Evolutionary conservation across 1,140 invertebrate genomes (phyloP), one percentile per base, ranked within the genome.

Genomic region (Acyrthosiphon pisum): DNA sequence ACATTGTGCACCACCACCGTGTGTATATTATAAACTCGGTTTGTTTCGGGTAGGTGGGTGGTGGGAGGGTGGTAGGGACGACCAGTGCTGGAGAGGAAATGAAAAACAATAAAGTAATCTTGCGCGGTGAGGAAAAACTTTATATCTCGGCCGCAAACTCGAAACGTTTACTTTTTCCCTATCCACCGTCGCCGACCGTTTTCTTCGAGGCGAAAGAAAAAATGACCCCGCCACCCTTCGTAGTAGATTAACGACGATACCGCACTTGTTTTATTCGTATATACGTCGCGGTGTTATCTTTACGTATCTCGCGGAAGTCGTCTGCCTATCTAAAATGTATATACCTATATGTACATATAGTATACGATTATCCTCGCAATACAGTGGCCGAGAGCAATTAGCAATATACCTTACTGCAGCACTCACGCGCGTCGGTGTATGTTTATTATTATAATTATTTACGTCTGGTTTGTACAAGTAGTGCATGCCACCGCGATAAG

Each of bases 41-140:
- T 41, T 30, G 22, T 26, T 20, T 7, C 2, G 9, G 22, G 8
- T 8, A 37, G n/a, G 26, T 53, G 93, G 37, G 23, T 37, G 83
- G 26, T 4, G 35, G 23, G 8, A 30, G 30, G 8, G 30, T 30
- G 60, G 30, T n/a, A n/a, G 14, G n/a, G 60, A 68, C 60, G 60
- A n/a, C 60, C 30, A 68, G 60, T n/a, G 30, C 60, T 30, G 60
- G 56, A 56, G 68, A 93, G 90, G 90, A 93, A 93, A 93, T 83
- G 93, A 93, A 93, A 93, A 91, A 93, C 90, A 93, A 93, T 90
- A 93, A 93, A 93, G 89, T 88, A 76, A 26, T 90, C 87, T 50
- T 60, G 76, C 8, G 44, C 11, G 26, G 37, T 11, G 48, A 91
- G 37, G 68, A 53, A 86, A 91, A 91, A 83, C 41, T 90, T 93